phyloP scores from a whole-genome alignment of 2,888 invertebrate species.

The Hemithea aestivaria region DNA sequence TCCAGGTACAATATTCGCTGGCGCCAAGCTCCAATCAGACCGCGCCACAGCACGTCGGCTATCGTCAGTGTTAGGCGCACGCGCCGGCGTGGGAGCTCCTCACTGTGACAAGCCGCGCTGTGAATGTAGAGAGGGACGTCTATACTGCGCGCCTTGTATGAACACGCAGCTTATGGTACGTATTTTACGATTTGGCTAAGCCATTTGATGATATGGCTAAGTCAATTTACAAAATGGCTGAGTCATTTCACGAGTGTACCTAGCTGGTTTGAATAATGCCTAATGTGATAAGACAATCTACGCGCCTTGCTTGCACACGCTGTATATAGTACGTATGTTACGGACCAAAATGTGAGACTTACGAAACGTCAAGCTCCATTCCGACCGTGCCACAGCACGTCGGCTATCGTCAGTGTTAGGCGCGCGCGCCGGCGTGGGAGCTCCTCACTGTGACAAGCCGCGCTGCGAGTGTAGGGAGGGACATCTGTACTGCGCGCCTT shows the following conservation, averaged over 20 bases:
- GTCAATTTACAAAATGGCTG: no score
- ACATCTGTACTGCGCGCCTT: constrained; percentile 54
- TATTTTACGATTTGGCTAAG: no score
- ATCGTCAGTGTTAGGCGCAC: constrained; percentile 56
- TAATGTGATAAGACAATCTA: no score
- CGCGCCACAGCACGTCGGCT: constrained; percentile 62
- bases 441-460: constrained; percentile 39
- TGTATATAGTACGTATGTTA: no score
- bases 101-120: constrained; percentile 51
- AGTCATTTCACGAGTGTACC: no score
- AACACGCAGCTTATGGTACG: constrained; percentile 43
- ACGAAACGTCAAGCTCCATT: constrained; percentile 54
- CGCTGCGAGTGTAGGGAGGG: constrained; percentile 68
- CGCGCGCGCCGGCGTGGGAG: constrained; percentile 41
- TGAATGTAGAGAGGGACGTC: constrained; percentile 60
- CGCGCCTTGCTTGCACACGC: no score
- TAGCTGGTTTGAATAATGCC: no score
- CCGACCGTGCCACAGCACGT: constrained; percentile 60
- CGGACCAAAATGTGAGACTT: no score
- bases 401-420: constrained; percentile 62
- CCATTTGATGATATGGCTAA: no score
- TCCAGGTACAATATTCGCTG: constrained; percentile 68
- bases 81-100: constrained; percentile 37
- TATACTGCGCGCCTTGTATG: constrained; percentile 57
- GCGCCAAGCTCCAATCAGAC: constrained; percentile 58